Base-by-base conservation (phyloP, 2,888 invertebrate genomes). In the Dryobota labecula region DNA sequence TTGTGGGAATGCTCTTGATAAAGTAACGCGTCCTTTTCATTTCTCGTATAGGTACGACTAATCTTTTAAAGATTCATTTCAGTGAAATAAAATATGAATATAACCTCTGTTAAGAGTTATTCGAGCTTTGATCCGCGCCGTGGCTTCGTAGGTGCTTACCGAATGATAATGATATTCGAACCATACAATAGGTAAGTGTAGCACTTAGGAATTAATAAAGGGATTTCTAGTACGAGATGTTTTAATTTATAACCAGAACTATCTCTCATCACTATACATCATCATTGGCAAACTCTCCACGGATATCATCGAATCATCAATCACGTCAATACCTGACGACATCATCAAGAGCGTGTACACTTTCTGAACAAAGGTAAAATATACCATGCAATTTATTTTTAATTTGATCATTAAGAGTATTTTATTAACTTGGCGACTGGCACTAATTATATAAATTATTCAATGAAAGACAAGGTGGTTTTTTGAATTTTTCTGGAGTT, bases 1-100 rank as follows among this genome's bases (percentile, higher is more conserved):
- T 85, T 84, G 84, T 76, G 80, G 82, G 78, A 83, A 85, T 78
- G 63, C 76, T 80, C 79, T 80, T 84, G 86, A 88, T 84, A 84
- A 76, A 82, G 80, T 78, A 77, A 72, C 79, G 64, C 69, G 78
- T 53, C 64, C 78, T 78, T 80, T 84, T 76, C 72, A 76, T 82
- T 73, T 65, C 73, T 73, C 60, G 64, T 58, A 63, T 61, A n/a
- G n/a, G n/a, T n/a, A 51, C 71, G 41, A 72, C 71, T 79, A 66
- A 78, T 78, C 78, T 78, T 78, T 81, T 64, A 61, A 73, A 78
- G 66, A 70, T 73, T 63, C 68, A 63, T 75, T 77, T 78, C 71
- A 75, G 62, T 70, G 70, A 56, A 53, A 76, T 84, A 70, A 78
- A 65, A 75, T 78, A 84, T 78, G 69, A 72, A 71, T 73, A 70